These are phyloP conservation scores for Drosophila bocqueti DNA, from an alignment of 1,140 invertebrate species.

Conservation along the genomic window DNA sequence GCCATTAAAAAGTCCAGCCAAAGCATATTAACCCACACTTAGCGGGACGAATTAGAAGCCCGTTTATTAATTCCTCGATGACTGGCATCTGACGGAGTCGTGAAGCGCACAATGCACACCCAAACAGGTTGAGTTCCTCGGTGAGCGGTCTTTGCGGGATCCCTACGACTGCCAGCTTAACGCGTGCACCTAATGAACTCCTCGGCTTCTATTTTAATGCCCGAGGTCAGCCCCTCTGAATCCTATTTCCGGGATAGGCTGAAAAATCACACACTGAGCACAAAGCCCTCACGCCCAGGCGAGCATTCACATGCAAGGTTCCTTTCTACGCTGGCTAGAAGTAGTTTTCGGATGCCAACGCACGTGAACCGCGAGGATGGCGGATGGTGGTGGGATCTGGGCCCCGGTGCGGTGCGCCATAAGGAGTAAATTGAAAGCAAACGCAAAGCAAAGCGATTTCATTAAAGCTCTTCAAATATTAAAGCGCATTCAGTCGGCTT, in stretches of 20 bases:
- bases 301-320: constrained; percentile 25
- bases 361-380: constrained; percentile 11
- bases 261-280: constrained; percentile 49
- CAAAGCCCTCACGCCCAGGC: constrained; percentile 57
- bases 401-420: constrained; percentile 11
- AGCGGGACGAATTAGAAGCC: not conserved
- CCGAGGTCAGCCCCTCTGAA: constrained; percentile 41
- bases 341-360: constrained; percentile 30
- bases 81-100: not conserved
- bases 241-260: constrained; percentile 28
- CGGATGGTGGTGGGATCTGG: not conserved
- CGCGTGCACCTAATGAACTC: not conserved
- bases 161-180: not conserved
- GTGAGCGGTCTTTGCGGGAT: not conserved
- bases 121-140: not conserved
- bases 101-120: not conserved
- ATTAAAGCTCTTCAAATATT: constrained; percentile 79
- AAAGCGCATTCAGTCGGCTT: constrained; percentile 64
- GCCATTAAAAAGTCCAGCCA: constrained; percentile 15
- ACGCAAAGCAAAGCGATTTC: constrained; percentile 71
- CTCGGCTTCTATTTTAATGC: constrained; percentile 32
- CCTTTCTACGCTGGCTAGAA: constrained; percentile 9
- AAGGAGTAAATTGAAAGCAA: constrained; percentile 70
- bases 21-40: constrained; percentile 31
- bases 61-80: constrained; percentile 4